Percentiles rank a stretch among this genome's conserved stretches.
phyloP scores from a whole-genome alignment of 2,113 vertebrate species.

The Cyprinodon brontotheroides region DNA sequence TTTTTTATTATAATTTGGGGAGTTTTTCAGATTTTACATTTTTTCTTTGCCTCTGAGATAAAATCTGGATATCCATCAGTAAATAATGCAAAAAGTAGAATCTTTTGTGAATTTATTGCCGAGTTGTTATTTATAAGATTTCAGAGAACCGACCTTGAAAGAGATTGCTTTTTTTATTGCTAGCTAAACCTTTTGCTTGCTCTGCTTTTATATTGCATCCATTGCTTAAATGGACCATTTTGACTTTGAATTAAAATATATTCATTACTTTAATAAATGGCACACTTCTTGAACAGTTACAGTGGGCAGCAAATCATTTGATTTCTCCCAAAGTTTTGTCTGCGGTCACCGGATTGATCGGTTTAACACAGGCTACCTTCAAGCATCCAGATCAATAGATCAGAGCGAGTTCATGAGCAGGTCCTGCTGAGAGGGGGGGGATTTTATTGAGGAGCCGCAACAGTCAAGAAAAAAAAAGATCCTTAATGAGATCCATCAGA shows the following conservation, averaged over 20 bases:
- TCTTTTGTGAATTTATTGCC: not conserved
- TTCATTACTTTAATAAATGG: not conserved
- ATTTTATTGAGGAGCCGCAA: not conserved
- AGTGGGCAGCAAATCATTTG: not conserved
- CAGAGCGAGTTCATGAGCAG: too few species aligned
- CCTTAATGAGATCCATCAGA: not conserved
- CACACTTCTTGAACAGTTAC: not conserved
- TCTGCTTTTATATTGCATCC: not conserved
- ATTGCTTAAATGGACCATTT: not conserved
- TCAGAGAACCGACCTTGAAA: not conserved
- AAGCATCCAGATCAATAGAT: slow-evolving; percentile 1
- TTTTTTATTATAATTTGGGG: too few species aligned
- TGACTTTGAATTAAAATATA: not conserved
- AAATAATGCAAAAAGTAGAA: not conserved
- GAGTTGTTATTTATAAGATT: not conserved
- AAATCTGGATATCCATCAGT: not conserved
- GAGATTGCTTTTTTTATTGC: not conserved
- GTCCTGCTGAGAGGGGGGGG: not conserved
- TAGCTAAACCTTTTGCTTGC: not conserved
- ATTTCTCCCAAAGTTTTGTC: not conserved
- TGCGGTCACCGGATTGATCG: not conserved
- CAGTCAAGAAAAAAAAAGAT: not conserved
- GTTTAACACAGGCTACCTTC: not conserved
- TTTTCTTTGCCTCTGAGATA: not conserved
- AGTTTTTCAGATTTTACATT: not conserved